Conservation (phyloP, 2,113 vertebrate genomes). For the Poeciliopsis occidentalis region DNA sequence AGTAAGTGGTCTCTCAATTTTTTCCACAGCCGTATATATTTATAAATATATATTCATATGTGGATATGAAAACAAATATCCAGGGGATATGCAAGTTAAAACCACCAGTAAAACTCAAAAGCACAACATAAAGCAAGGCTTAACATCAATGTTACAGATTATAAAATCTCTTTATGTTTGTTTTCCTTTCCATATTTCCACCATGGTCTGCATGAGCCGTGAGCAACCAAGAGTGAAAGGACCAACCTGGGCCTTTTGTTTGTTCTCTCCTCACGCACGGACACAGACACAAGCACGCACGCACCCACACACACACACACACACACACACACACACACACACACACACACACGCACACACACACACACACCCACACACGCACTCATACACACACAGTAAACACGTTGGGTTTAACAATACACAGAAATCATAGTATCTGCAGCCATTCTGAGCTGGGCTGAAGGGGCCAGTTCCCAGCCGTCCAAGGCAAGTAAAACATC, state of each 20-base stretch:
- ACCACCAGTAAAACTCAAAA: conserved; percentile 41
- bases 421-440: conserved; percentile 59
- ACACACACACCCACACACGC: not conserved
- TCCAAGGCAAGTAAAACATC: conserved; percentile 66
- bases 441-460: conserved; percentile 57
- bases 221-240: conserved; percentile 34
- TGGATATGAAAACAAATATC: not conserved
- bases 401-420: conserved; percentile 61
- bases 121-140: conserved; percentile 63
- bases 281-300: conserved; percentile 10
- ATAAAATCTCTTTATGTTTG: conserved; percentile 25
- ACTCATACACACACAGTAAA: conserved; percentile 45
- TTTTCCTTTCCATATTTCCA: conserved; percentile 24
- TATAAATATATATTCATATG: not conserved
- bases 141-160: conserved; percentile 57
- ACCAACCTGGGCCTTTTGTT: conserved; percentile 26
- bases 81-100: conserved; percentile 20
- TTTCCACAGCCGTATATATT: not conserved
- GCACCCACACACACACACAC: not conserved
- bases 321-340: conserved; percentile 5
- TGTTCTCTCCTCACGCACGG: conserved; percentile 8
- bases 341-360: conserved; percentile 9
- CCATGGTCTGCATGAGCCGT: conserved; percentile 53
- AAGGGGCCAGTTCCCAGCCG: conserved; percentile 57
- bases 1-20: no score